phyloP scores from a whole-genome alignment of 2,888 invertebrate genomes.

The Dicyrtoma fusca region DNA sequence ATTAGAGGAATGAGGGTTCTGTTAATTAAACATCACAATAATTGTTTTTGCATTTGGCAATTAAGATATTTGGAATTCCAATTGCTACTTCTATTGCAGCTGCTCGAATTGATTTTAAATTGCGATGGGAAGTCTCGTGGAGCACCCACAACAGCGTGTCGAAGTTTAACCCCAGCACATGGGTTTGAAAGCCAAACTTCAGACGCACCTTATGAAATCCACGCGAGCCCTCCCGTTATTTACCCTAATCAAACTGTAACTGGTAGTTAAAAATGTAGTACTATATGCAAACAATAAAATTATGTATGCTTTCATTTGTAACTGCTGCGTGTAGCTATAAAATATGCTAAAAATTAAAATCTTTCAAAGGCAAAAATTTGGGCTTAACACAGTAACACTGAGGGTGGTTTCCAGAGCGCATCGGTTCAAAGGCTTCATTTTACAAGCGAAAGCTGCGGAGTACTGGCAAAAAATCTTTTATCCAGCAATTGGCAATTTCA shows the following conservation, averaged over 20 bases:
- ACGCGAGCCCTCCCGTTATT: not conserved
- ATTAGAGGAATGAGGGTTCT: no score
- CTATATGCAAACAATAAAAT: not conserved
- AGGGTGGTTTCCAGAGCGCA: conserved; percentile 2
- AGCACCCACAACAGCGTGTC: conserved; percentile 25
- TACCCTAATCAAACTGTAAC: conserved; percentile 24
- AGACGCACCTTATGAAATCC: conserved; percentile 12
- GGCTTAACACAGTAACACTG: conserved; percentile 11
- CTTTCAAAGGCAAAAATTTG: no score
- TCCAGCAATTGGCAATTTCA: conserved; percentile 33
- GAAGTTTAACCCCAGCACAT: conserved; percentile 30
- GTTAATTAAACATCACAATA: no score
- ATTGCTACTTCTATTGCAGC: no score
- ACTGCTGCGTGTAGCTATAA: not conserved
- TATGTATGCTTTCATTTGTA: not conserved
- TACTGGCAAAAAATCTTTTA: conserved; percentile 28
- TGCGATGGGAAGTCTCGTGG: not conserved
- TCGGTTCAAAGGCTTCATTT: conserved; percentile 31
- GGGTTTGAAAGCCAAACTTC: conserved; percentile 6
- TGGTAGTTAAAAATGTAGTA: no score
- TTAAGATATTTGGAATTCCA: no score
- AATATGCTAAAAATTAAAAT: no score
- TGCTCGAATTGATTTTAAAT: not conserved
- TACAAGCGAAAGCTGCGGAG: conserved; percentile 23
- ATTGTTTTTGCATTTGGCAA: no score